These are phyloP conservation scores for Paralvinella palmiformis DNA, from an alignment of 1,140 invertebrate genomes.

Conservation along the genomic window DNA sequence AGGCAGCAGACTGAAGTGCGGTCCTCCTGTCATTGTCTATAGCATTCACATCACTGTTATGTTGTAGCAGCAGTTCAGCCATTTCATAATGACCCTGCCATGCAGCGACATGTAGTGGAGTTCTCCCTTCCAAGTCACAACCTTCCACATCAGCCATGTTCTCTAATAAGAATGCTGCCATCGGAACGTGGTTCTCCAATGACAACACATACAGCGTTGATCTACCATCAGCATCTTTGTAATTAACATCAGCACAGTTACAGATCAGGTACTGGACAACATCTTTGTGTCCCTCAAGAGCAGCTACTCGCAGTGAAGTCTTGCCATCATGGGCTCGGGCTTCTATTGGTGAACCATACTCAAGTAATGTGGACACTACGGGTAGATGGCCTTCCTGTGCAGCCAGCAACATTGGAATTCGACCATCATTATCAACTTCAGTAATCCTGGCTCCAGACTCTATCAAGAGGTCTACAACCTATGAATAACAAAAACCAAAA, in stretches of 20 bases:
- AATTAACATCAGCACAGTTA: slow-evolving; percentile 79
- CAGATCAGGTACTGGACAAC: slow-evolving; percentile 46
- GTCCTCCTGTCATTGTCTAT: slow-evolving; percentile 84
- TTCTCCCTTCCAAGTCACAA: slow-evolving; percentile 83
- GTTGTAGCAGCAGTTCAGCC: slow-evolving; percentile 73
- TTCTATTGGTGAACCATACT: slow-evolving; percentile 57
- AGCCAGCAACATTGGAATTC: slow-evolving; percentile 43
- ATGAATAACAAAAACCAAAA: no score
- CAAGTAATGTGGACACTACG: slow-evolving; percentile 35
- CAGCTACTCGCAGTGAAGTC: slow-evolving; percentile 78
- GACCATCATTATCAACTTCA: slow-evolving; percentile 76
- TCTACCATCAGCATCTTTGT: slow-evolving; percentile 83
- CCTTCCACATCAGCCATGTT: slow-evolving; percentile 76
- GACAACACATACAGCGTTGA: slow-evolving; percentile 87
- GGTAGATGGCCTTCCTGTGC: slow-evolving; percentile 46
- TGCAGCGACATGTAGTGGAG: slow-evolving; percentile 83
- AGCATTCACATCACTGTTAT: slow-evolving; percentile 76
- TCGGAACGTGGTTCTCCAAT: slow-evolving; percentile 79
- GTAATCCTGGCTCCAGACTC: slow-evolving; percentile 88
- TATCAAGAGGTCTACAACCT: slow-evolving; percentile 62
- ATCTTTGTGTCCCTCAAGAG: slow-evolving; percentile 75
- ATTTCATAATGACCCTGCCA: slow-evolving; percentile 91
- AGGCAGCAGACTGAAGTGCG: slow-evolving; percentile 82
- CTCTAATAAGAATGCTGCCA: slow-evolving; percentile 55
- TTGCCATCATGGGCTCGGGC: slow-evolving; percentile 87